A percentile compares a stretch with the other conserved stretches of the same genome.
Evolutionary conservation across 2,888 invertebrate genomes (phyloP).

Genomic region (Boloria euphrosyne): DNA sequence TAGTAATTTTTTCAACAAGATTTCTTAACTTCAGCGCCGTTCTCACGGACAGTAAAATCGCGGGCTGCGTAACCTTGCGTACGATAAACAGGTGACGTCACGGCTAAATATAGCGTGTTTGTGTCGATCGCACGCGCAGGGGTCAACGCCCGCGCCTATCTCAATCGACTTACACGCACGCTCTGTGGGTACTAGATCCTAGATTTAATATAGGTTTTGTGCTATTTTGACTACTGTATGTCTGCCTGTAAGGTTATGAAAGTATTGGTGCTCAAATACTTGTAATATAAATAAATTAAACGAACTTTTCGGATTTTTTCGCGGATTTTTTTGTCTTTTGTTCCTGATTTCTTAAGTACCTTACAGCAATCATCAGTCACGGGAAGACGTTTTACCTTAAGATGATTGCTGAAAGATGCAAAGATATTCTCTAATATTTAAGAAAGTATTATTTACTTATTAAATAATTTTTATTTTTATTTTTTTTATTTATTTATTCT

Average conservation of each 20-base stretch:
- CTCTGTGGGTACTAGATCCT: conserved; percentile 17
- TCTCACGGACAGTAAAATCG: conserved; percentile 21
- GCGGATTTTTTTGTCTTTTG: no score
- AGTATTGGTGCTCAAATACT: not conserved
- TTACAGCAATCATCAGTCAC: no score
- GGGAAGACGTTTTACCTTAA: no score
- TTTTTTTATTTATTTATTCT: no score
- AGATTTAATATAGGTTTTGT: not conserved
- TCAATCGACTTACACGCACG: conserved; percentile 23
- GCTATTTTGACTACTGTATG: not conserved
- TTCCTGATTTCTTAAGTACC: no score
- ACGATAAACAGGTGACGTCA: conserved; percentile 80
- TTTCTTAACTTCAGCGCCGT: conserved; percentile 1
- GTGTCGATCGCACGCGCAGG: conserved; percentile 64
- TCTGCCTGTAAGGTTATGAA: not conserved
- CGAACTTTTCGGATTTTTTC: no score
- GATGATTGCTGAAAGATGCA: no score
- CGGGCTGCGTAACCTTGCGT: conserved; percentile 74
- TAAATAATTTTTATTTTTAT: no score
- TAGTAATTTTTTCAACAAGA: conserved; percentile 1
- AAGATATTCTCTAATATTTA: no score
- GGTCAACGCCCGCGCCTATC: conserved; percentile 63
- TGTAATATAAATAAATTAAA: not conserved
- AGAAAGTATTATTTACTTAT: no score
- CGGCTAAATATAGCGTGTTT: conserved; percentile 70